phyloP scores from a whole-genome alignment of 2,888 invertebrate species.

The Dioctria linearis region DNA sequence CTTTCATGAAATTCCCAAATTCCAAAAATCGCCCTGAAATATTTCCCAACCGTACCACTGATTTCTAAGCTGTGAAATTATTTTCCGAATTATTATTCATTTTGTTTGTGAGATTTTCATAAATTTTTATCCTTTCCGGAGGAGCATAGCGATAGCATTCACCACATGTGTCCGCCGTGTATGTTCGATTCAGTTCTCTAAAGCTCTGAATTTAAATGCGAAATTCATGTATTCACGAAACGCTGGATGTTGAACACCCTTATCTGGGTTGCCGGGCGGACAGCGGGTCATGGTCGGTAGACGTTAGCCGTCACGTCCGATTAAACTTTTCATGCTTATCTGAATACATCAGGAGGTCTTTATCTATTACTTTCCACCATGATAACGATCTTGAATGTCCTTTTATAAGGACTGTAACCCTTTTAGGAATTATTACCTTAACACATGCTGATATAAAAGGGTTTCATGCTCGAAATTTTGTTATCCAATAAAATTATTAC shows the following conservation, averaged over 20 bases:
- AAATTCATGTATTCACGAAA: slow-evolving; percentile 19
- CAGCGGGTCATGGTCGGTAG: no score
- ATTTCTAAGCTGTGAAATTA: slow-evolving; percentile 38
- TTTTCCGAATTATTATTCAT: slow-evolving; percentile 46
- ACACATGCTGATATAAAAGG: slow-evolving; percentile 48
- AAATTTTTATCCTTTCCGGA: slow-evolving; percentile 20
- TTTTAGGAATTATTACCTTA: slow-evolving; percentile 39
- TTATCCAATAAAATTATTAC: slow-evolving; percentile 33
- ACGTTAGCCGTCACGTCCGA: slow-evolving; percentile 44
- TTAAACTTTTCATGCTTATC: slow-evolving; percentile 51
- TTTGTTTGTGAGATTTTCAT: slow-evolving; percentile 42
- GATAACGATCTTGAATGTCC: slow-evolving; percentile 41
- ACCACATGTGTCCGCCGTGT: slow-evolving; percentile 28
- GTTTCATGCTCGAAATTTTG: slow-evolving; percentile 40
- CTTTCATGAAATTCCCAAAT: slow-evolving; percentile 38
- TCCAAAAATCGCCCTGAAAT: neutral
- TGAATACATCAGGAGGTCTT: slow-evolving; percentile 38
- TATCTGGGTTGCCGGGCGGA: neutral
- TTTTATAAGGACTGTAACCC: slow-evolving; percentile 4
- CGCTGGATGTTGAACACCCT: slow-evolving; percentile 12
- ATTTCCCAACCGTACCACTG: neutral
- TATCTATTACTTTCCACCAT: slow-evolving; percentile 47
- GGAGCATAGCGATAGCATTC: neutral
- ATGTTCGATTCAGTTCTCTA: neutral
- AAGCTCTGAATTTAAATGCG: slow-evolving; percentile 9